Evolutionary conservation across 2,888 invertebrate species (phyloP).

Genomic region (Myathropa florea): DNA sequence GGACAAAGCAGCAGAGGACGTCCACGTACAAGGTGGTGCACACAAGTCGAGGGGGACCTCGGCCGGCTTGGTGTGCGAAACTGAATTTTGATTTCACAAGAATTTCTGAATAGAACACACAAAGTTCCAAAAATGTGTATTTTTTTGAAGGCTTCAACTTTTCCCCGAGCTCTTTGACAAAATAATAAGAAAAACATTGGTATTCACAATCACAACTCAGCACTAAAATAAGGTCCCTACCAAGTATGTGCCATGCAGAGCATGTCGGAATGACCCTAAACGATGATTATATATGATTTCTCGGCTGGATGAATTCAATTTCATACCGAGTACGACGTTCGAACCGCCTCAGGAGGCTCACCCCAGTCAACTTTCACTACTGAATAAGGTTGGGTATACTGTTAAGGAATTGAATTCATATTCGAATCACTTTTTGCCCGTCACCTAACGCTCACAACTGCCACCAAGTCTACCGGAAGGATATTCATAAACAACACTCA

Average conservation of each 20-base stretch:
- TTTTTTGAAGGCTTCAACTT: no score
- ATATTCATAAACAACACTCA: background rate
- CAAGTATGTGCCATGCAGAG: background rate
- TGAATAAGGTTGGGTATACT: background rate
- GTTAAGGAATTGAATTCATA: background rate
- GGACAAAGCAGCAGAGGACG: no score
- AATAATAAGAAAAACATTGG: no score
- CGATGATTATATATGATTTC: background rate
- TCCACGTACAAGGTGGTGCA: no score
- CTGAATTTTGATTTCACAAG: no score
- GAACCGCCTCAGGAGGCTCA: background rate
- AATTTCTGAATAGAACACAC: no score
- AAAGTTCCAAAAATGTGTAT: no score
- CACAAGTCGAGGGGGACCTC: no score
- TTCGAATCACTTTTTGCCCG: background rate
- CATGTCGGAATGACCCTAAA: background rate
- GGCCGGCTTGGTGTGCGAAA: no score
- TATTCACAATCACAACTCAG: no score
- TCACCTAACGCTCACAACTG: background rate
- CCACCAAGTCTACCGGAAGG: background rate
- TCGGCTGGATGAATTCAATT: background rate
- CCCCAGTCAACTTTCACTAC: background rate
- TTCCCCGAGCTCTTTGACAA: no score
- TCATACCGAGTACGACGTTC: background rate
- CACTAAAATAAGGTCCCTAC: background rate